Conservation (phyloP, 2,797 vertebrate genomes). For the Siniperca obscura region DNA sequence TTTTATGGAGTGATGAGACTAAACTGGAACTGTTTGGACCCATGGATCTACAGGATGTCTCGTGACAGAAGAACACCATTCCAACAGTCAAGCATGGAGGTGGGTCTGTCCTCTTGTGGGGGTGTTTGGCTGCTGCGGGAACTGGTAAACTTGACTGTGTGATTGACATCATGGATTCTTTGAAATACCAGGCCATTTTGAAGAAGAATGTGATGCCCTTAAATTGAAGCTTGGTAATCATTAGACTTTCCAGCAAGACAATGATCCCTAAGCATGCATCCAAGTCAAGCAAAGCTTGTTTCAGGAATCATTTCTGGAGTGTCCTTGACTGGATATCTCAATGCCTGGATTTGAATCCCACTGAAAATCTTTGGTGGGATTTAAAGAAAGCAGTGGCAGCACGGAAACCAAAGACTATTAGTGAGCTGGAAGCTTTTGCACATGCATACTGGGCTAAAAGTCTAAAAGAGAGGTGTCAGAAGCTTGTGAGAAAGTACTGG, state of each 20-base stretch:
- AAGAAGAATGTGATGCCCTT: not conserved
- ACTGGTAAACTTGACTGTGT: too few relatives aligned
- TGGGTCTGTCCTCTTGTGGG: not conserved
- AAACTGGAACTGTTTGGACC: too few relatives aligned
- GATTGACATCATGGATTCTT: too few relatives aligned
- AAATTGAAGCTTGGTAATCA: not conserved
- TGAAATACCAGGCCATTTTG: not conserved
- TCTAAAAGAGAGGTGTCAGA: too few relatives aligned
- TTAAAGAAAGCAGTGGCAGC: not conserved
- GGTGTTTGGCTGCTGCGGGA: too few relatives aligned
- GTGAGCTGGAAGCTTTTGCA: too few relatives aligned
- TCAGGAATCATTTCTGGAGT: not conserved
- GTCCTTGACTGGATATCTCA: not conserved
- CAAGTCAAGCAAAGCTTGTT: not conserved
- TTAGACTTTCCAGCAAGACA: not conserved
- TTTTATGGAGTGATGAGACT: not conserved
- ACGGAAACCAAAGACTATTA: not conserved
- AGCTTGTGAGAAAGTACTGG: too few relatives aligned
- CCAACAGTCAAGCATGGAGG: too few relatives aligned
- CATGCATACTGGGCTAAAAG: too few relatives aligned
- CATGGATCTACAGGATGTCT: too few relatives aligned
- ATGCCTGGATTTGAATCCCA: not conserved
- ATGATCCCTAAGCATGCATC: not conserved
- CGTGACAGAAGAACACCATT: too few relatives aligned
- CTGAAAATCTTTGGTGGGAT: not conserved